Evolutionary conservation across 2,888 invertebrate species (phyloP).

Genomic region (Nyleta sp.): DNA sequence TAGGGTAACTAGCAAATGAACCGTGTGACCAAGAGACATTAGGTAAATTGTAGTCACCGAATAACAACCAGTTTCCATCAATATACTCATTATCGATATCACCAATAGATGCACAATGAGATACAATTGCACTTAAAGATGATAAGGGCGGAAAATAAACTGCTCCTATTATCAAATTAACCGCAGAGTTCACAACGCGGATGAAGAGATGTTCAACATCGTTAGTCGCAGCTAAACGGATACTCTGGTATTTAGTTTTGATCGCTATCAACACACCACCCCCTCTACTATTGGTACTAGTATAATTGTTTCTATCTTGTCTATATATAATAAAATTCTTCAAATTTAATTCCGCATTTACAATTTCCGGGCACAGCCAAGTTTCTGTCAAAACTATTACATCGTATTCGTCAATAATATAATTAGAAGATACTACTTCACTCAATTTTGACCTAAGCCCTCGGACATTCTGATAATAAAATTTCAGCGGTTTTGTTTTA

Average conservation of each 20-base stretch:
- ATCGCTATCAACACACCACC: neutral
- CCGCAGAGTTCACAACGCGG: neutral
- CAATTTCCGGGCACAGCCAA: neutral
- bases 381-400: slow-evolving; percentile 1
- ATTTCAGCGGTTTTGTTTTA: neutral
- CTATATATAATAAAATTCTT: slow-evolving; percentile 1
- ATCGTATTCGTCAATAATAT: neutral
- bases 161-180: neutral
- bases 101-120: neutral
- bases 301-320: neutral
- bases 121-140: no score
- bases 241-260: neutral
- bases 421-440: neutral
- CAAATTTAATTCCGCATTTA: neutral
- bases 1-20: neutral
- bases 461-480: slow-evolving; percentile 12
- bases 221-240: neutral
- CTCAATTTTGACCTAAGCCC: neutral
- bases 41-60: neutral
- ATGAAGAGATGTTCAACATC: slow-evolving; percentile 10
- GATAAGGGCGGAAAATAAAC: slow-evolving; percentile 7
- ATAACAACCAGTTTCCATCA: neutral
- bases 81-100: neutral
- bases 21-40: neutral
- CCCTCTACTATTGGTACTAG: neutral